A percentile compares a stretch with the other conserved stretches of the same genome.
These are phyloP conservation scores for Drosophila quadrilineata DNA, from an alignment of 1,140 invertebrate genomes.

Conservation along the genomic window DNA sequence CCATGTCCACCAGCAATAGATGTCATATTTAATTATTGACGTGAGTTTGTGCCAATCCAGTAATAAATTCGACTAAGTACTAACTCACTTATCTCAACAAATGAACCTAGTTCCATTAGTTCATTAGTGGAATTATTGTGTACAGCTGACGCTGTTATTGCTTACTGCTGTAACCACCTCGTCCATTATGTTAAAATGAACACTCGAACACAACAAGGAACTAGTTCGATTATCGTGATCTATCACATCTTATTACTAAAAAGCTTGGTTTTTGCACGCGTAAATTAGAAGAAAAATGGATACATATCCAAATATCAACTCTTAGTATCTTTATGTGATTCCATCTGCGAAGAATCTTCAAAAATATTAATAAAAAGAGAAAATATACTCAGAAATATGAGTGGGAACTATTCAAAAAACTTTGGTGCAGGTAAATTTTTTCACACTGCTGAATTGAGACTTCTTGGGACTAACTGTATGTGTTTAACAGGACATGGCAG, in stretches of 20 bases:
- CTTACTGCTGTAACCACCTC: too few relatives aligned
- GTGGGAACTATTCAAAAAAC: not conserved
- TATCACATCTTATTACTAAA: too few relatives aligned
- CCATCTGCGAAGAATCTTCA: not conserved
- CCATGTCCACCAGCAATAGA: constrained; percentile 86
- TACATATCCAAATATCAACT: too few relatives aligned
- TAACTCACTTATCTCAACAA: not conserved
- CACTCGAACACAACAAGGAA: too few relatives aligned
- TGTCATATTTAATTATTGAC: constrained; percentile 50
- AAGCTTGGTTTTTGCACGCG: too few relatives aligned
- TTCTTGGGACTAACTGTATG: not conserved
- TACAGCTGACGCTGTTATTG: too few relatives aligned
- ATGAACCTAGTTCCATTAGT: not conserved
- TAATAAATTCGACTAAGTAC: not conserved
- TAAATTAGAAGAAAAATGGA: too few relatives aligned
- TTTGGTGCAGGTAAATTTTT: not conserved
- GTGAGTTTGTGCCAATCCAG: not conserved
- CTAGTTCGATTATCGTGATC: too few relatives aligned
- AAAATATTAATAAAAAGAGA: not conserved
- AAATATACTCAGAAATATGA: not conserved
- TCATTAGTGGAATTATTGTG: too few relatives aligned
- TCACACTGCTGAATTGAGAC: not conserved
- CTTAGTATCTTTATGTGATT: too few relatives aligned
- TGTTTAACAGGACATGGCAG: not conserved
- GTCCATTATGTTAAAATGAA: too few relatives aligned